Evolutionary conservation across 2,888 invertebrate species (phyloP).

Genomic region (Fragum fragum): DNA sequence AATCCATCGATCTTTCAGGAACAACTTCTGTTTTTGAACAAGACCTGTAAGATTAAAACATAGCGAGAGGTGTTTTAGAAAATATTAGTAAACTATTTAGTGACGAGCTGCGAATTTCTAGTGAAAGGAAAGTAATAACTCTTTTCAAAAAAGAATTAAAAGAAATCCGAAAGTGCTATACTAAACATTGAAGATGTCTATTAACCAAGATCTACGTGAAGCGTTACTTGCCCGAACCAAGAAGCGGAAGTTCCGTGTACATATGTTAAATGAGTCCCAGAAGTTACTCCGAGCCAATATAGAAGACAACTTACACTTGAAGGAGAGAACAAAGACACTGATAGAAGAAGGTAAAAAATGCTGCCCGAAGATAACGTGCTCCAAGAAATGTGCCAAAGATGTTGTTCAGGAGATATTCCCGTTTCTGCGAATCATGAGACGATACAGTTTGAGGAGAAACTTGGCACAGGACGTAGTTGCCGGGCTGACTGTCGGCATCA

Average conservation of each 20-base stretch:
- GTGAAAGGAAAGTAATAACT: too few species aligned
- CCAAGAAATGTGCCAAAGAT: conserved; percentile 69
- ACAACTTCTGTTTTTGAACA: neutral
- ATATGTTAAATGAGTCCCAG: conserved; percentile 77
- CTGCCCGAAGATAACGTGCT: conserved; percentile 70
- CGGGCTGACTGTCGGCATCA: conserved; percentile 93
- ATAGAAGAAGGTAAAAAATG: conserved; percentile 50
- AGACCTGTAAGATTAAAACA: neutral
- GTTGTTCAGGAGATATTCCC: conserved; percentile 81
- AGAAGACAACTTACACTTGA: conserved; percentile 57
- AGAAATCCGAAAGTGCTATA: neutral
- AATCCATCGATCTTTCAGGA: conserved; percentile 1
- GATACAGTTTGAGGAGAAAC: conserved; percentile 86
- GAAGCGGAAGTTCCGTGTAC: conserved; percentile 64
- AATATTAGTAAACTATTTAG: too few species aligned
- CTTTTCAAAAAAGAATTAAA: too few species aligned
- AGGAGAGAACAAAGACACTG: conserved; percentile 42
- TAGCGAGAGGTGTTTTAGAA: too few species aligned
- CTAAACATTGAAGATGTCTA: conserved; percentile 41
- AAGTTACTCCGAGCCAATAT: conserved; percentile 71
- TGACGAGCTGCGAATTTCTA: too few species aligned
- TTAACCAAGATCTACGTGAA: conserved; percentile 59
- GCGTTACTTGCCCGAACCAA: conserved; percentile 51
- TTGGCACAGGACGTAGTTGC: conserved; percentile 93
- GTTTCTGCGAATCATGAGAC: conserved; percentile 81